Evolutionary conservation across 2,113 vertebrate genomes (phyloP).

Genomic region (Rafetus swinhoei): DNA sequence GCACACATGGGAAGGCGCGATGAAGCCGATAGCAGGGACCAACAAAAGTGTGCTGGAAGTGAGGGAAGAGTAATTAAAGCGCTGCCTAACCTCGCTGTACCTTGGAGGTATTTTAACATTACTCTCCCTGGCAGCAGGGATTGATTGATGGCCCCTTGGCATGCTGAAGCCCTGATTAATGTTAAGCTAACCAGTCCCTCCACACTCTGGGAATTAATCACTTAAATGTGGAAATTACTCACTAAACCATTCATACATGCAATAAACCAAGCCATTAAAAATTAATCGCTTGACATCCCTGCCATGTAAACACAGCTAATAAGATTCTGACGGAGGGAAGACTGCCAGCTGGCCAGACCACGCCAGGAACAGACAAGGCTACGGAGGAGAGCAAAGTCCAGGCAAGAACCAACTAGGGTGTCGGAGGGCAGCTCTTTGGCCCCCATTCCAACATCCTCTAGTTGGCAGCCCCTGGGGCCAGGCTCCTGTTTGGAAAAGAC

Average conservation of each 20-base stretch:
- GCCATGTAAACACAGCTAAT: constrained; percentile 71
- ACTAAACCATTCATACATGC: constrained; percentile 76
- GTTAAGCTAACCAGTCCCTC: constrained; percentile 61
- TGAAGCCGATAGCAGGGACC: rapidly evolving
- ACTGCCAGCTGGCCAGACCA: not conserved
- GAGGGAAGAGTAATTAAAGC: constrained; percentile 66
- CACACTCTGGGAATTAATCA: constrained; percentile 78
- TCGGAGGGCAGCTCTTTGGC: not conserved
- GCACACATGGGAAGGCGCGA: not conserved
- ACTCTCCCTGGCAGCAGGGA: constrained; percentile 45
- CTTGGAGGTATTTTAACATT: constrained; percentile 61
- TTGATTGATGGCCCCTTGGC: constrained; percentile 70
- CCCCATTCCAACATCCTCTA: not conserved
- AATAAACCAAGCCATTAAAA: constrained; percentile 78
- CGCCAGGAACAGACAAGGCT: not conserved
- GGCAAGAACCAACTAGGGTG: not conserved
- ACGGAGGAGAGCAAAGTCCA: not conserved
- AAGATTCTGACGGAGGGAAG: constrained; percentile 57
- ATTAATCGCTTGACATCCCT: constrained; percentile 76
- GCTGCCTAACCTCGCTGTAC: constrained; percentile 62
- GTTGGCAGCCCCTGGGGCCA: too few relatives aligned
- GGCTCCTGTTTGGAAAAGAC: not conserved
- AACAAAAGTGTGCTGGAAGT: not conserved
- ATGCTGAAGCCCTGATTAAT: constrained; percentile 74
- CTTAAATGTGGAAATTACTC: constrained; percentile 79